Evolutionary conservation across 2,888 invertebrate genomes (phyloP), one percentile per base, ranked within the genome.

Genomic region (Athripsodes cinereus): DNA sequence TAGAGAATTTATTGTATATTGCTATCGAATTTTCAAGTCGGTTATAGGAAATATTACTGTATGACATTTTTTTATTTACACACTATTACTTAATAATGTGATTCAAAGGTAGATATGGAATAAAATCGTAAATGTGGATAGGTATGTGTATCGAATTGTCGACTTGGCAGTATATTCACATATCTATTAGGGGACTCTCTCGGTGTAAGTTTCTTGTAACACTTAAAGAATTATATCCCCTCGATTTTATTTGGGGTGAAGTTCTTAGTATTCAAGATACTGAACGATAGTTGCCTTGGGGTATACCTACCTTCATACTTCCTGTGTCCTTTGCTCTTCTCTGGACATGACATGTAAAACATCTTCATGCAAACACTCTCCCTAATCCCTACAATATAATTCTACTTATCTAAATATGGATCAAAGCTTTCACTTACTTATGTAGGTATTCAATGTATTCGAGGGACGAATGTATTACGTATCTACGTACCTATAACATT

Each of bases 341-440:
- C 63, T 61, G 63, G 63, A 63, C 63, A 63, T 59, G 52, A 61
- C 61, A 62, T 62, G 62, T 59, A 63, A 57, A 63, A 61, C 63
- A 63, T 63, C 63, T 63, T 61, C 57, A 63, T 63, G 59, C 59
- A 57, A 63, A 61, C 63, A 63, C 61, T 57, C 60, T 26, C 22
- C 50, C 26, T 48, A 48, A 48, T 48, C 48, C 48, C 13, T 40
- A n/a, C 40, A 40, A 40, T 13, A 40, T n/a, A 13, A 40, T 40
- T 13, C 40, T 40, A 5, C 16, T 40, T 40, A 40, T 40, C 40
- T 40, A n/a, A 40, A 40, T n/a, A 5, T n/a, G 40, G 40, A 40
- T 40, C 40, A 40, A 40, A 40, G 16, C 40, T 13, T 16, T 40
- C 10, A 26, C 26, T 26, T 26, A 26, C 26, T 10, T n/a, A 26